A percentile compares a stretch with the other conserved stretches of the same genome.
These are phyloP conservation scores for Drosophila navojoa DNA, from an alignment of 1,140 invertebrate genomes.

Conservation along the genomic window DNA sequence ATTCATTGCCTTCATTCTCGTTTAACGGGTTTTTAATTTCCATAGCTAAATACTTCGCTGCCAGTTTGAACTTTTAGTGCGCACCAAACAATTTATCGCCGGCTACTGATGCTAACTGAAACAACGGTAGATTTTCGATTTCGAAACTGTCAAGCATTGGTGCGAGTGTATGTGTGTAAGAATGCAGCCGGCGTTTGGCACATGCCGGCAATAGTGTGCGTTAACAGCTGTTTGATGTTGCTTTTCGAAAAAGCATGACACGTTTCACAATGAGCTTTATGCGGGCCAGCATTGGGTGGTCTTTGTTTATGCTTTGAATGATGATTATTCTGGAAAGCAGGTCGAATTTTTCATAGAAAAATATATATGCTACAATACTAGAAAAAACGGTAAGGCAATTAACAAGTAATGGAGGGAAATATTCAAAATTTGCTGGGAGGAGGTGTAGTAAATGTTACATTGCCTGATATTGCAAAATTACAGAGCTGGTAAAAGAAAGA, in stretches of 20 bases:
- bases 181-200: slow-evolving; percentile 58
- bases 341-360: background rate
- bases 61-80: slow-evolving; percentile 33
- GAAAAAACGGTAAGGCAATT: too few species aligned
- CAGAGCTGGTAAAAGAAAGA: too few species aligned
- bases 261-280: slow-evolving; percentile 27
- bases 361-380: background rate
- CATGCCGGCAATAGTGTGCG: slow-evolving; percentile 11
- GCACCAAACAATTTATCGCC: slow-evolving; percentile 62
- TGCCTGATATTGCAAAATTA: too few species aligned
- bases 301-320: slow-evolving; percentile 55
- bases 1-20: too few species aligned
- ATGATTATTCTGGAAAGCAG: background rate
- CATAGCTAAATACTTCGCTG: background rate
- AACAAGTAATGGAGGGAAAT: too few species aligned
- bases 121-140: slow-evolving; percentile 44
- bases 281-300: background rate
- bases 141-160: slow-evolving; percentile 36
- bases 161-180: slow-evolving; percentile 12
- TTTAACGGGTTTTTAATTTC: slow-evolving; percentile 1
- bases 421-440: too few species aligned
- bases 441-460: too few species aligned
- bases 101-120: slow-evolving; percentile 33
- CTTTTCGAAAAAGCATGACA: slow-evolving; percentile 43
- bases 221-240: slow-evolving; percentile 44